Evolutionary conservation across 2,113 vertebrate species (phyloP), one percentile per base, ranked within the genome.

Genomic region (Lipophrys pholis): DNA sequence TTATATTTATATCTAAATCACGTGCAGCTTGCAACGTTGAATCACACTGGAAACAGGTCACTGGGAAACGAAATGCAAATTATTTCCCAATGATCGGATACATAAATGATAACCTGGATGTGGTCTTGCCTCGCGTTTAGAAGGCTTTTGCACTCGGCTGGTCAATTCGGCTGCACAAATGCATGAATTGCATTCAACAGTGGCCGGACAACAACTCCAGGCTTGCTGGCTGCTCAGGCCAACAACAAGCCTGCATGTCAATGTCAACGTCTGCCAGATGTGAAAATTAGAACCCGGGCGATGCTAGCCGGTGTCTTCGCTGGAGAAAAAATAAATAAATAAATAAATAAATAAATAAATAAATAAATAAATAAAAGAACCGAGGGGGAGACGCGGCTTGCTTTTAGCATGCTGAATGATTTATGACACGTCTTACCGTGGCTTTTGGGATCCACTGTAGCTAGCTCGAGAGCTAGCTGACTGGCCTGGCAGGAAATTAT

Each of bases 371-470:
- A 10, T 30, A 38, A 59, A 41, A 51, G 69, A 53, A 68, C 11
- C n/a, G 14, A 48, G 12, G 7, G 0, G 14, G 5, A 12, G 15
- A 54, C 60, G 66, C 35, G 57, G 42, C 5, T 21, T 48, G 30
- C 67, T 52, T 61, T 39, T 36, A 7, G 17, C 69, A 30, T 21
- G 46, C 7, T 89, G 60, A 77, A 84, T 87, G 72, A 87, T 86
- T 86, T 73, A 76, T 76, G 78, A 73, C 69, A 62, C 17, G 49
- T 83, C 92, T 89, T 89, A 94, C 93, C 93, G 92, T 94, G 92
- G 89, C 86, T 91, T 87, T 77, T 86, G 85, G 87, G 65, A 87
- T 93, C 92, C 93, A 92, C 91, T 86, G 91, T 83, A 91, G 93
- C 91, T 92, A 93, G 93, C 92, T 49, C 60, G 35, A 8, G 51